phyloP scores from a whole-genome alignment of 2,888 invertebrate genomes.

The Aelia acuminata region DNA sequence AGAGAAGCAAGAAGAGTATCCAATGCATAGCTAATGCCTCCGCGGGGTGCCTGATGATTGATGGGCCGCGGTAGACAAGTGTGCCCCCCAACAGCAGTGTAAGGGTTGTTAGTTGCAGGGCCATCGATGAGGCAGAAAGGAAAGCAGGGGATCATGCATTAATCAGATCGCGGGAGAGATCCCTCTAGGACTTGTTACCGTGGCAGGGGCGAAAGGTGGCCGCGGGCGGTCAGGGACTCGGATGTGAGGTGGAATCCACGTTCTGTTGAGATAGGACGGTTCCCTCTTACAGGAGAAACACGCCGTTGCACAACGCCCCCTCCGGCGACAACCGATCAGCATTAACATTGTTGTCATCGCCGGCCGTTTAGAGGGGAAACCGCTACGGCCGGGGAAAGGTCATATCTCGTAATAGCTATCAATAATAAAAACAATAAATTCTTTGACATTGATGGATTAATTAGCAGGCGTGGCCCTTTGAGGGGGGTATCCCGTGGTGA shows the following conservation, averaged over 20 bases:
- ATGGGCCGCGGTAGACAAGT: neutral
- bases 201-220: constrained; percentile 52
- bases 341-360: constrained; percentile 40
- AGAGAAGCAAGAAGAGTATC: constrained; percentile 7
- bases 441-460: constrained; percentile 3
- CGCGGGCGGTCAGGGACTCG: constrained; percentile 58
- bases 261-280: constrained; percentile 24
- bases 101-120: neutral
- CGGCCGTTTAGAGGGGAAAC: neutral
- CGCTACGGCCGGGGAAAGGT: neutral
- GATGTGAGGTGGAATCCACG: constrained; percentile 48
- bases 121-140: neutral
- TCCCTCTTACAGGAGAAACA: constrained; percentile 41
- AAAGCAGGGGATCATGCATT: constrained; percentile 39
- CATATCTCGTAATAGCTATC: constrained; percentile 5
- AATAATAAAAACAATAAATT: constrained; percentile 7
- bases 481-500: neutral
- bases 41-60: constrained; percentile 20
- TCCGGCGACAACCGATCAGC: constrained; percentile 12
- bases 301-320: constrained; percentile 16
- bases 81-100: neutral
- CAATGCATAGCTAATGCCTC: constrained; percentile 11
- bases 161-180: constrained; percentile 56
- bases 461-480: neutral
- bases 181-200: constrained; percentile 57